Evolutionary conservation across 2,888 invertebrate genomes (phyloP).

Genomic region (Hyposoter didymator): DNA sequence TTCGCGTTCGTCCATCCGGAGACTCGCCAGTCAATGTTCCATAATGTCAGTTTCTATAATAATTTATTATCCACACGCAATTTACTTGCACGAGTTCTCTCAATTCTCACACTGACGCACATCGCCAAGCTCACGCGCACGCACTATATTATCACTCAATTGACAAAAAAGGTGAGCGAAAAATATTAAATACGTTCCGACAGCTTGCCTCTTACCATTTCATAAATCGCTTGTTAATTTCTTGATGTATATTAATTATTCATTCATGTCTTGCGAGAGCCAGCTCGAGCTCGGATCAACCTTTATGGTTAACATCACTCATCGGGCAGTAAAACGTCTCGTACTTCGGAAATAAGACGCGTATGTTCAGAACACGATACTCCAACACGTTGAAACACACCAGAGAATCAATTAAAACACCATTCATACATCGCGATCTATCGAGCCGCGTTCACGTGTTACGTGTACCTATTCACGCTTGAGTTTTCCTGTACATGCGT

Average conservation of each 20-base stretch:
- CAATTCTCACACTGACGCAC: background rate
- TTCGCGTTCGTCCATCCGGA: conserved; percentile 20
- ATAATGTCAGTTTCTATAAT: conserved; percentile 31
- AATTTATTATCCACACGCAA: conserved; percentile 32
- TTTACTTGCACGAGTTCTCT: background rate
- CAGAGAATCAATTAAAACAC: conserved; percentile 64
- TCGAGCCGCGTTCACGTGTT: conserved; percentile 31
- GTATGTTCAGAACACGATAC: conserved; percentile 11
- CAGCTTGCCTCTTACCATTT: conserved; percentile 33
- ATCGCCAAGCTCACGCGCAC: background rate
- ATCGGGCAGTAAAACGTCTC: conserved; percentile 51
- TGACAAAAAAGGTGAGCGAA: conserved; percentile 4
- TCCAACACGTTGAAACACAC: conserved; percentile 34
- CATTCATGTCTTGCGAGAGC: conserved; percentile 17
- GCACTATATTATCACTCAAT: background rate
- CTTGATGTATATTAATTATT: conserved; percentile 59
- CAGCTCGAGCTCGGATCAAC: conserved; percentile 30
- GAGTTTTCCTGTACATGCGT: background rate
- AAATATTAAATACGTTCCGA: conserved; percentile 4
- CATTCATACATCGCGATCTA: conserved; percentile 63
- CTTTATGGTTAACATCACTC: conserved; percentile 47
- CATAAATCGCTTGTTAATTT: conserved; percentile 49
- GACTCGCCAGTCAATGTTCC: conserved; percentile 30
- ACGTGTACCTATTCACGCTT: background rate
- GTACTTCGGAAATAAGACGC: conserved; percentile 44